A percentile compares a stretch with the other conserved stretches of the same genome.
These are phyloP conservation scores for Chaenocephalus aceratus DNA, from an alignment of 2,113 vertebrate genomes.

Conservation along the genomic window DNA sequence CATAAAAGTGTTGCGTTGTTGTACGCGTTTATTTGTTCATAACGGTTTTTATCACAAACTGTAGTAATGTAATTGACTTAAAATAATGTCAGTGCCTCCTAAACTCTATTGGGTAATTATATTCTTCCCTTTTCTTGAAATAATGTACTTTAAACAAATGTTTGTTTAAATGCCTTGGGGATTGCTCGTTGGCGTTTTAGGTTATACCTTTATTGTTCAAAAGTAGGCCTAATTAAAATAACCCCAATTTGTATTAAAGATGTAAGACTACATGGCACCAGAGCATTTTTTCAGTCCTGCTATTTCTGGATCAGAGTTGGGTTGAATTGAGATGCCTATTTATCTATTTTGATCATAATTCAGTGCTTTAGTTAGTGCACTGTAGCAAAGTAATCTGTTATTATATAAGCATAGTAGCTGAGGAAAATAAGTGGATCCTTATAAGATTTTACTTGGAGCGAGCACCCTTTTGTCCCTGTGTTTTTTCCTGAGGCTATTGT, in stretches of 20 bases:
- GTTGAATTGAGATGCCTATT: not conserved
- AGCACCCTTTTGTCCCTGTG: too few relatives aligned
- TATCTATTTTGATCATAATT: too few relatives aligned
- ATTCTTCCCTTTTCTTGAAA: too few relatives aligned
- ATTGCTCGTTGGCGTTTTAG: not conserved
- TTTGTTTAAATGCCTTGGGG: too few relatives aligned
- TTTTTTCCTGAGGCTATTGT: too few relatives aligned
- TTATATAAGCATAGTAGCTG: not conserved
- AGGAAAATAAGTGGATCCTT: not conserved
- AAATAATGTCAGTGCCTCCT: too few relatives aligned
- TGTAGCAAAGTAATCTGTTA: not conserved
- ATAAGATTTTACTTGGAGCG: not conserved
- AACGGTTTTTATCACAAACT: not conserved
- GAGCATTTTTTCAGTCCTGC: not conserved
- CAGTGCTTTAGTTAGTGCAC: not conserved
- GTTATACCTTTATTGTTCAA: not conserved
- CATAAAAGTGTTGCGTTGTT: too few relatives aligned
- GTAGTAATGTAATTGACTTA: too few relatives aligned
- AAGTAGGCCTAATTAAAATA: not conserved
- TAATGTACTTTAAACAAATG: too few relatives aligned
- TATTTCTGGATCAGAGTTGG: not conserved
- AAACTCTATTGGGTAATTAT: not conserved
- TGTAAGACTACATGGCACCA: not conserved
- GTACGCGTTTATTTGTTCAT: not conserved
- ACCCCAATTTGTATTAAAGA: not conserved